Conservation (phyloP, 2,888 invertebrate species). For the Esperia sulphurella region DNA sequence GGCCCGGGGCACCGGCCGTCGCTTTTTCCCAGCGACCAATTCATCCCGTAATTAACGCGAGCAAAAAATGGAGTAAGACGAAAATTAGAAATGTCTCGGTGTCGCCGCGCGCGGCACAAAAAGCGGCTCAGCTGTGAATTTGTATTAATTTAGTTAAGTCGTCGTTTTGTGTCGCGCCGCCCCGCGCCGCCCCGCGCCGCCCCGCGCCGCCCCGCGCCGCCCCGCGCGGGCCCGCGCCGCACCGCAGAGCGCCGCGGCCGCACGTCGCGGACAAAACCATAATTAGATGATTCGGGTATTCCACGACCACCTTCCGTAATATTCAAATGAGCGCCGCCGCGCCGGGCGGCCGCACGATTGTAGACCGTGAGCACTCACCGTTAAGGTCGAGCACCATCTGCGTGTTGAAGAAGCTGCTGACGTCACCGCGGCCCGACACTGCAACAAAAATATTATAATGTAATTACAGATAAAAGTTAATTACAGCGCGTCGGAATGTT, state of each 20-base stretch:
- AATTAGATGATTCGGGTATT: conserved; percentile 4
- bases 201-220: too few species aligned
- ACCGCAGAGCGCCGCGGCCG: conserved; percentile 11
- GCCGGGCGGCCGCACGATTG: conserved; percentile 10
- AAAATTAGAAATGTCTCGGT: conserved; percentile 72
- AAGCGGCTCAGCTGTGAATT: conserved; percentile 49
- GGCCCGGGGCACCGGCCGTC: conserved; percentile 21
- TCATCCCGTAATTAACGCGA: conserved; percentile 70
- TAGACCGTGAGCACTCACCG: conserved; percentile 48
- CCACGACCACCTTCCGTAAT: conserved; percentile 23
- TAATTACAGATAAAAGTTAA: conserved; percentile 24
- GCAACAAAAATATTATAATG: conserved; percentile 51
- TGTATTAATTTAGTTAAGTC: conserved; percentile 67
- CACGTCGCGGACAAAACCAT: conserved; percentile 3
- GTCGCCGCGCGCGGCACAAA: conserved; percentile 44
- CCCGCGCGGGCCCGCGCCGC: not conserved
- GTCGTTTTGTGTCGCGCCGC: conserved; percentile 51
- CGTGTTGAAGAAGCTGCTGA: conserved; percentile 70
- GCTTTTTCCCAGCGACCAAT: conserved; percentile 44
- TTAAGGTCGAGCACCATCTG: conserved; percentile 76
- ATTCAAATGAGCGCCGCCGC: conserved; percentile 29
- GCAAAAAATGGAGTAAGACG: conserved; percentile 62
- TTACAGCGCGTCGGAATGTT: too few species aligned
- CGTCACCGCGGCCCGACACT: conserved; percentile 74
- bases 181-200: conserved; percentile 9